Evolutionary conservation across 2,888 invertebrate genomes (phyloP), one percentile per base, ranked within the genome.

Genomic region (Fragum fragum): DNA sequence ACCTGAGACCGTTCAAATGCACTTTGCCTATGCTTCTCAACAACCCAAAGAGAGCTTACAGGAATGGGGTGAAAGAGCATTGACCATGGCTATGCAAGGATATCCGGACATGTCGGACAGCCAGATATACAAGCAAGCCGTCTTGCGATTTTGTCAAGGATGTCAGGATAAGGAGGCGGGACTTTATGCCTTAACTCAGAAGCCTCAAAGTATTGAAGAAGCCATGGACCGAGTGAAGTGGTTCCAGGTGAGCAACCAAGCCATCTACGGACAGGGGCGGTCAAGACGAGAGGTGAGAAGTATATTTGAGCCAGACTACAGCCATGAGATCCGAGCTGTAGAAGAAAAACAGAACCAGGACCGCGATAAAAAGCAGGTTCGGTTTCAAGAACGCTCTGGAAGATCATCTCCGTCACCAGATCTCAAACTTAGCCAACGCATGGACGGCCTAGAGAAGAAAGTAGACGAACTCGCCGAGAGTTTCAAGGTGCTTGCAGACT

Each of bases 141-240:
- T 47, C 47, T 47, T 47, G 47, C 47, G 16, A 7, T 61, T 61
- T n/a, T 61, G 61, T 29, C 61, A 61, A 18, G 61, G 61, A 5
- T 61, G 61, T 29, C 18, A 11, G 29, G 61, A 61, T 61, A 61
- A 61, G 28, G 61, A 61, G 32, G 61, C 61, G 28, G 61, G 61
- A n/a, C 61, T 61, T 29, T 61, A 61, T 29, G 61, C 61, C 18
- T 14, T 61, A 18, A 61, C 23, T 5, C 61, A 61, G 28, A 29
- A 28, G 14, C 61, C 61, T 9, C 29, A 61, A 28, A 29, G 26
- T 61, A 29, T 61, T n/a, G 61, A 61, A 28, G 61, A 61, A 61
- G 61, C 61, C 28, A 29, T 61, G 18, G 61, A 61, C 23, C 23
- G 59, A 26, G 28, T 28, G 18, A 28, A 28, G 18, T 61, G 61